Conservation (phyloP, 2,113 vertebrate genomes). For the Tyto alba region DNA sequence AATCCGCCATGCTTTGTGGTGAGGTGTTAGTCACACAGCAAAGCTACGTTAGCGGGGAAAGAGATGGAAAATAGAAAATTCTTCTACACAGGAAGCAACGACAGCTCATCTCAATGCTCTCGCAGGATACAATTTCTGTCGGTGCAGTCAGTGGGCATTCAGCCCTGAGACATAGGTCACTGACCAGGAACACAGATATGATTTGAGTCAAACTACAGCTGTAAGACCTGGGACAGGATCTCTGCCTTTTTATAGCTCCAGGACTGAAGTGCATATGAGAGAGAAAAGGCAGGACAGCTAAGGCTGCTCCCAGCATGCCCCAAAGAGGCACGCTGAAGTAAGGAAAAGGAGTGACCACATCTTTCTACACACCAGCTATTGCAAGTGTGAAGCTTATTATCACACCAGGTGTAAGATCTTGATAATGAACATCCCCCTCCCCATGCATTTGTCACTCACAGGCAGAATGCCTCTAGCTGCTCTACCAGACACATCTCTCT, state of each 20-base stretch:
- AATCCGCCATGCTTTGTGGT: background rate
- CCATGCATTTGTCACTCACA: background rate
- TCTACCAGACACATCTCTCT: background rate
- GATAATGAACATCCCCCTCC: background rate
- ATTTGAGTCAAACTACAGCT: background rate
- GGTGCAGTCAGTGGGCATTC: background rate
- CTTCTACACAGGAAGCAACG: accelerated
- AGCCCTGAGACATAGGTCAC: background rate
- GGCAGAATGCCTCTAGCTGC: background rate
- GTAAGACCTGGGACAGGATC: background rate
- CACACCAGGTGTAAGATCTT: background rate
- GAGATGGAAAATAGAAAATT: background rate
- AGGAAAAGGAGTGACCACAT: background rate
- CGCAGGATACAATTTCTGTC: background rate
- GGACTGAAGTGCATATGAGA: background rate
- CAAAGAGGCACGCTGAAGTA: background rate
- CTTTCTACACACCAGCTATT: background rate
- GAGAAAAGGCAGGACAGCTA: background rate
- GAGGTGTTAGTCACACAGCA: background rate
- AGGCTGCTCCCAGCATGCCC: background rate
- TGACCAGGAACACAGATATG: background rate
- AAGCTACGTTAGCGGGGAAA: background rate
- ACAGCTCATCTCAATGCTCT: background rate
- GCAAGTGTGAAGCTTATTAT: background rate
- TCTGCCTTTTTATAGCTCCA: background rate